Base-by-base conservation (phyloP, 2,113 vertebrate species). In the Pungitius pungitius region DNA sequence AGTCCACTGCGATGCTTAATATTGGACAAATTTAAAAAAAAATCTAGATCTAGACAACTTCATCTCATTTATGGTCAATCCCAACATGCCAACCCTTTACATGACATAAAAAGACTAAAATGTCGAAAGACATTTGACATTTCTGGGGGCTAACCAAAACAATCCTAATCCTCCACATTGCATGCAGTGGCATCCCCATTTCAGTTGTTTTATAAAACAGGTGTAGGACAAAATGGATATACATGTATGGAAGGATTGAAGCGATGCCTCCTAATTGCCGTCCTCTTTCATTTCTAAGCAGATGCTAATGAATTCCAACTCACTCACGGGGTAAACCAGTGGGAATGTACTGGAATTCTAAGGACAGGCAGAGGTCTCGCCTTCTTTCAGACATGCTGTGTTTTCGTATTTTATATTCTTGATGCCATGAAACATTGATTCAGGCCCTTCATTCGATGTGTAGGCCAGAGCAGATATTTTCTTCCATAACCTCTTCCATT, bases 221-320 rank as follows among this genome's bases (percentile, higher is more conserved):
- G 4, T 56, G 4, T 47, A 30, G 47, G 63, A 63, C 37, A 70
- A 62, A 49, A 18, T 57, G 12, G 26, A 55, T 14, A 26, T 27
- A 20, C 45, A 0, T 14, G 61, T 37, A 42, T 42, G n/a, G 27
- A 61, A 47, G 37, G 47, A 49, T n/a, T 2, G 26, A 78, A 49
- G 35, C 39, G 39, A 62, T 24, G 43, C 20, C 35, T 75, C 39
- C 20, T 91, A 85, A 85, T 82, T 83, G 68, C 61, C n/a, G n/a
- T 60, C 56, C 42, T 88, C 58, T 75, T 74, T 69, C 62, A 49
- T 47, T 64, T 18, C 67, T 89, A 88, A 91, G 68, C 64, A 87
- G 61, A 89, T 88, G 86, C 54, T 89, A 87, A 91, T 88, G 37
- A 87, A 88, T 91, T 90, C 85, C 49, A 43, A 22, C 37, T 59